A percentile compares a stretch with the other conserved stretches of the same genome.
Conservation (phyloP, 2,113 vertebrate species). For the Plotosus lineatus region DNA sequence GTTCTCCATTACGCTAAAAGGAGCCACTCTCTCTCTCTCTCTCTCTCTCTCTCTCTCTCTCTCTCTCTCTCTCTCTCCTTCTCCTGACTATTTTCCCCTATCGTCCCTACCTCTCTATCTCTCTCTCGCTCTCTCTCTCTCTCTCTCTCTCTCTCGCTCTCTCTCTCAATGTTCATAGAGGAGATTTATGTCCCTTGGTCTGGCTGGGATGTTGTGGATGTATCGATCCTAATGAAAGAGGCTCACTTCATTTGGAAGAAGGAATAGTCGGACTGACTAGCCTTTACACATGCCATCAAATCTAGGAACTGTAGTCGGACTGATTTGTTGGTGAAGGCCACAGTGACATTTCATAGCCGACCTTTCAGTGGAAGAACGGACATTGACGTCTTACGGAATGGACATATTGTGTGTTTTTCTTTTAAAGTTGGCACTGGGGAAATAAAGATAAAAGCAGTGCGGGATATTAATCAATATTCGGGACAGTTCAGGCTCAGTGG, state of each 20-base stretch:
- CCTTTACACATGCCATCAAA: slow-evolving; percentile 52
- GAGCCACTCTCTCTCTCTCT: slow-evolving; percentile 37
- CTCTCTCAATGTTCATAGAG: slow-evolving; percentile 21
- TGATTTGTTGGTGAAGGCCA: slow-evolving; percentile 34
- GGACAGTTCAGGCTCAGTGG: too few relatives aligned
- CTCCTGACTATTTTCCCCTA: background rate
- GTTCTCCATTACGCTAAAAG: slow-evolving; percentile 58
- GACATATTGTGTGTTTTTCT: background rate
- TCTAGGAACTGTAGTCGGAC: slow-evolving; percentile 13
- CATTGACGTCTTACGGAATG: background rate
- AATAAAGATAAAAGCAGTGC: background rate
- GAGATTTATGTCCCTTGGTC: slow-evolving; percentile 53
- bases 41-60: slow-evolving; percentile 16
- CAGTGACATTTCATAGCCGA: background rate
- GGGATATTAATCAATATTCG: background rate
- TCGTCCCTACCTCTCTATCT: background rate
- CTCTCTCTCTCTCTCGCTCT: slow-evolving; percentile 4
- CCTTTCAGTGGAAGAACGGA: background rate
- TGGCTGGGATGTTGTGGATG: slow-evolving; percentile 50
- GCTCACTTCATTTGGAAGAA: slow-evolving; percentile 57
- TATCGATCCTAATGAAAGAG: slow-evolving; percentile 59
- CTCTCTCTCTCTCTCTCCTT: background rate
- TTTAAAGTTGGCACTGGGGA: background rate
- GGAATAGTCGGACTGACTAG: slow-evolving; percentile 43
- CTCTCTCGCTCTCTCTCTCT: slow-evolving; percentile 5